These are phyloP conservation scores for Odontamblyopus rebecca DNA, from an alignment of 2,797 vertebrate genomes.

Conservation along the genomic window DNA sequence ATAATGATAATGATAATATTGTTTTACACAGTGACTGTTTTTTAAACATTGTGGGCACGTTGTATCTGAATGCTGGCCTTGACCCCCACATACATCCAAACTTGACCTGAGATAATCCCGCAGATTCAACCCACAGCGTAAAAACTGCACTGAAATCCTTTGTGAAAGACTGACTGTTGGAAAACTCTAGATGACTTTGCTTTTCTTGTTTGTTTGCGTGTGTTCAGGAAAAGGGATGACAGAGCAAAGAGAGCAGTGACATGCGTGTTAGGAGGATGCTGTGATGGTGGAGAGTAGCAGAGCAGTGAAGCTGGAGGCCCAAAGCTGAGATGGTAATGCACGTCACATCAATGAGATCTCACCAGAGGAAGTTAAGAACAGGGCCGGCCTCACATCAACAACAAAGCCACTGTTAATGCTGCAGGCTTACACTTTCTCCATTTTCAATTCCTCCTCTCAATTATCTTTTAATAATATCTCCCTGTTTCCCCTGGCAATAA, in stretches of 20 bases:
- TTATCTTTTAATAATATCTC: slow-evolving; percentile 4
- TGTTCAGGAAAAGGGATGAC: slow-evolving; percentile 42
- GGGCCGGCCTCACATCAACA: slow-evolving; percentile 54
- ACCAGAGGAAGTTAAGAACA: slow-evolving; percentile 56
- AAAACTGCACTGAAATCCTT: slow-evolving; percentile 40
- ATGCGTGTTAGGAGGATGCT: slow-evolving; percentile 37
- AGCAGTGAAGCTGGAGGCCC: slow-evolving; percentile 39
- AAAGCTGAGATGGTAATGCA: slow-evolving; percentile 58
- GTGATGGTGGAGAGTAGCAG: slow-evolving; percentile 64
- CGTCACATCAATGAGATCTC: slow-evolving; percentile 77
- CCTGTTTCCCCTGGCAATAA: slow-evolving; percentile 31
- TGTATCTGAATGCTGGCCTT: slow-evolving; percentile 40
- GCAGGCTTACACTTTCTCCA: slow-evolving; percentile 25
- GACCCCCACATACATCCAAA: slow-evolving; percentile 49
- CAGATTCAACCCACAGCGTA: slow-evolving; percentile 32
- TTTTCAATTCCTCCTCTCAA: slow-evolving; percentile 34
- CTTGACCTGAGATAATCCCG: slow-evolving; percentile 54
- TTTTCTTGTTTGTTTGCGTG: slow-evolving; percentile 59
- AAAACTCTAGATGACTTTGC: slow-evolving; percentile 62
- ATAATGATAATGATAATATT: no score
- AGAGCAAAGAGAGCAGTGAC: slow-evolving; percentile 22
- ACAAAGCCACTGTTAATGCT: slow-evolving; percentile 34
- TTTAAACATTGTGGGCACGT: slow-evolving; percentile 21
- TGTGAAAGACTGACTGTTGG: slow-evolving; percentile 59
- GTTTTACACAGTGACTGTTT: slow-evolving; percentile 1